phyloP scores from a whole-genome alignment of 30 jellyfish, hydroid and myxozoan species.

The Cassiopea xamachana region DNA sequence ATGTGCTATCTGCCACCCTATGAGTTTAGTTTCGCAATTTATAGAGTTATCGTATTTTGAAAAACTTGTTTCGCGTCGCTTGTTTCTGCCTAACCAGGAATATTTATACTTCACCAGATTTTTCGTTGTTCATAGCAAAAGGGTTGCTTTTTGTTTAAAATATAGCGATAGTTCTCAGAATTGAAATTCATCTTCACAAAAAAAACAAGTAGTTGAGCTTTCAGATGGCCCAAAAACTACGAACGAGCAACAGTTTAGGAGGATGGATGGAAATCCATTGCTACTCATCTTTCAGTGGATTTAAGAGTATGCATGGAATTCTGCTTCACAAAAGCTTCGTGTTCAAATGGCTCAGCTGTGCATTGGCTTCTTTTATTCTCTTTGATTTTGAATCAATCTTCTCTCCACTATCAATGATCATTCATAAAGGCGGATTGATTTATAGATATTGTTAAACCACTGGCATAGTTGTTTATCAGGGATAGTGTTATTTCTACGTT shows the following conservation, averaged over 20 bases:
- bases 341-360: conserved; percentile 26
- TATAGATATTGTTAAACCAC: neutral
- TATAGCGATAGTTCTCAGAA: no score
- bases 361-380: neutral
- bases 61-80: neutral
- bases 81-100: neutral
- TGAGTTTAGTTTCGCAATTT: no score
- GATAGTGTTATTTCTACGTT: neutral
- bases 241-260: neutral
- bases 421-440: conserved; percentile 5
- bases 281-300: neutral
- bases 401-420: conserved; percentile 28
- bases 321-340: neutral
- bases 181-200: no score
- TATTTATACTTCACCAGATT: neutral
- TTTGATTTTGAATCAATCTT: conserved; percentile 18
- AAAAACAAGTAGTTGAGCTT: no score
- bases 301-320: conserved; percentile 7
- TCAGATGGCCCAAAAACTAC: no score
- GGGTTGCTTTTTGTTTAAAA: no score
- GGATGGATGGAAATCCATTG: neutral
- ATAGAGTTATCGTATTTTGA: neutral
- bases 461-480: neutral
- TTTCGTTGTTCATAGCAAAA: no score
- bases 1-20: no score